Conservation (phyloP, 2,888 invertebrate species). For the Idaea biselata region DNA sequence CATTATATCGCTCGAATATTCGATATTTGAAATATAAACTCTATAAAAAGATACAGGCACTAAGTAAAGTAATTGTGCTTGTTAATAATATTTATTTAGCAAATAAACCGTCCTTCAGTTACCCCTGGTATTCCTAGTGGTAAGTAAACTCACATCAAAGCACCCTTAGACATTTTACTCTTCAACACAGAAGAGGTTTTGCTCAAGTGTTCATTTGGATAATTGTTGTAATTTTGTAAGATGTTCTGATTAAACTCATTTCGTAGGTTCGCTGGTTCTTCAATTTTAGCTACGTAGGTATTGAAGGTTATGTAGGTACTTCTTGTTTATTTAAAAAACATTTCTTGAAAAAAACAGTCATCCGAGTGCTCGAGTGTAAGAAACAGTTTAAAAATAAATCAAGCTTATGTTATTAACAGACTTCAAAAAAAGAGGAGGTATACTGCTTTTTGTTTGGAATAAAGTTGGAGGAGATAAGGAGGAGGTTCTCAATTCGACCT, state of each 20-base stretch:
- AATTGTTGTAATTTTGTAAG: slow-evolving; percentile 20
- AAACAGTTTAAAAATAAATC: too few relatives aligned
- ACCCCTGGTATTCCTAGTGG: slow-evolving; percentile 47
- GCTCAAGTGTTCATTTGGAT: slow-evolving; percentile 38
- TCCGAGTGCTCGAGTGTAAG: too few relatives aligned
- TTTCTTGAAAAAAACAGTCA: too few relatives aligned
- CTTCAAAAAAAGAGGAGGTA: too few relatives aligned
- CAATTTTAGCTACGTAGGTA: too few relatives aligned
- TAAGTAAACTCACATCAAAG: slow-evolving; percentile 72
- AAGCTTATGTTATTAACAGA: too few relatives aligned
- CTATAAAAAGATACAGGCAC: slow-evolving; percentile 1
- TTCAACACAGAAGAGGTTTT: slow-evolving; percentile 34
- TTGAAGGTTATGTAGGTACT: too few relatives aligned
- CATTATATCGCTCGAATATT: background rate
- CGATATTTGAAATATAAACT: slow-evolving; percentile 30
- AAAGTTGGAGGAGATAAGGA: too few relatives aligned
- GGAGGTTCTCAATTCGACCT: too few relatives aligned
- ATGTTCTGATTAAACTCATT: background rate
- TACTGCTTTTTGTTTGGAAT: too few relatives aligned
- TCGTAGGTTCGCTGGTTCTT: background rate
- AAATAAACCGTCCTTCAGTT: slow-evolving; percentile 48
- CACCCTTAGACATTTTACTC: slow-evolving; percentile 24
- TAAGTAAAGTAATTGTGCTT: slow-evolving; percentile 19
- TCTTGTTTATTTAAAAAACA: too few relatives aligned
- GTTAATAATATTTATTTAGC: slow-evolving; percentile 65